A percentile compares a stretch with the other conserved stretches of the same genome.
phyloP scores from a whole-genome alignment of 2,113 vertebrate species.

The Callopanchax toddi region DNA sequence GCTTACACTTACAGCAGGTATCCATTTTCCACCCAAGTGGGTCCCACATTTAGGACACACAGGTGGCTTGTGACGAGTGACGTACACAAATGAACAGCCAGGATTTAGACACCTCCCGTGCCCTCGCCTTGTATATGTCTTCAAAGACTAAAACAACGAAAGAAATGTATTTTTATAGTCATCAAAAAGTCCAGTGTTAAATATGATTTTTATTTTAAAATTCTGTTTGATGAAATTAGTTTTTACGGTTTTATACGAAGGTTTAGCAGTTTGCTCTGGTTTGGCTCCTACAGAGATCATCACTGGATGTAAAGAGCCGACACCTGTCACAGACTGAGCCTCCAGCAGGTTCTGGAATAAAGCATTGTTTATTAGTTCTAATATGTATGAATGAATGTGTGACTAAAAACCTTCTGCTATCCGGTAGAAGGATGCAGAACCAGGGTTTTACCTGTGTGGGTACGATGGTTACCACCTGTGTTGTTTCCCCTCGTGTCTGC shows the following conservation, averaged over 20 bases:
- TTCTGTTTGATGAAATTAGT: background rate
- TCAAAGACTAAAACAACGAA: conserved; percentile 79
- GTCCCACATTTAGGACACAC: conserved; percentile 89
- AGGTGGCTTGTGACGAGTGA: conserved; percentile 96
- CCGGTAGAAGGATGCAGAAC: background rate
- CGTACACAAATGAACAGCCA: conserved; percentile 92
- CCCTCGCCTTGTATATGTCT: conserved; percentile 94
- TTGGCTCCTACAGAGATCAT: conserved; percentile 89
- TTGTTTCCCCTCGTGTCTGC: conserved; percentile 67
- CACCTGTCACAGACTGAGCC: conserved; percentile 76
- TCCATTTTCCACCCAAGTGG: conserved; percentile 95
- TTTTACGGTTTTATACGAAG: conserved; percentile 91
- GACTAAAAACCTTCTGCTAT: background rate
- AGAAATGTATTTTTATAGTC: too few relatives aligned
- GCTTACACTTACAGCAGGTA: conserved; percentile 82
- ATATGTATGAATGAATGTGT: background rate
- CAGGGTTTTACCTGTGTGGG: conserved; percentile 71
- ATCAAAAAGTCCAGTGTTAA: too few relatives aligned
- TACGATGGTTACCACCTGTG: conserved; percentile 77
- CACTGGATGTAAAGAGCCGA: conserved; percentile 86
- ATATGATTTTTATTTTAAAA: too few relatives aligned
- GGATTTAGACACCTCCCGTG: conserved; percentile 91
- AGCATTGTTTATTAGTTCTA: background rate
- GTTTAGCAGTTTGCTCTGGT: conserved; percentile 81
- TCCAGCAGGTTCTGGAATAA: conserved; percentile 84